phyloP scores from a whole-genome alignment of 2,888 invertebrate species.

The Noctua comes region DNA sequence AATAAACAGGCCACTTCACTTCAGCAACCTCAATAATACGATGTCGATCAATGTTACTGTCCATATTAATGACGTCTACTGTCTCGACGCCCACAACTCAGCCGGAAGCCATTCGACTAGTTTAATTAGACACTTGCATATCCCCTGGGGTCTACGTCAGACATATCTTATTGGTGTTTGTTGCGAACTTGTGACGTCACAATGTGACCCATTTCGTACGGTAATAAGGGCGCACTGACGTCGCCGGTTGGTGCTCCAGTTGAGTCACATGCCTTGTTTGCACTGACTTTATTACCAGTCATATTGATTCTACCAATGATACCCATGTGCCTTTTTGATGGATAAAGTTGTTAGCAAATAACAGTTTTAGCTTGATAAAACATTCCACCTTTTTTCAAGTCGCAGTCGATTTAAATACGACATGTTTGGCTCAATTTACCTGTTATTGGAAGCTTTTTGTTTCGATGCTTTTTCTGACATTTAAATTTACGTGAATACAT shows the following conservation, averaged over 20 bases:
- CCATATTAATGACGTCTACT: background rate
- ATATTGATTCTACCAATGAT: slow-evolving; percentile 33
- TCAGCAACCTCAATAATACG: background rate
- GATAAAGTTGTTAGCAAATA: background rate
- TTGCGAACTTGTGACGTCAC: slow-evolving; percentile 38
- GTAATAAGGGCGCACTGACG: slow-evolving; percentile 34
- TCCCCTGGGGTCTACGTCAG: slow-evolving; percentile 32
- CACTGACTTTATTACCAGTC: slow-evolving; percentile 1
- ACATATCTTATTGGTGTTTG: background rate
- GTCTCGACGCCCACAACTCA: background rate
- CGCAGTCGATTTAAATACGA: too few relatives aligned
- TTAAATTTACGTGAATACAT: slow-evolving; percentile 19
- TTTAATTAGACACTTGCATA: slow-evolving; percentile 18
- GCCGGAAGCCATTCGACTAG: slow-evolving; percentile 3
- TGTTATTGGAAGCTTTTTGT: slow-evolving; percentile 15
- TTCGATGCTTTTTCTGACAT: background rate
- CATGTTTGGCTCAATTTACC: slow-evolving; percentile 5
- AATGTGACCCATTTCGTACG: slow-evolving; percentile 17
- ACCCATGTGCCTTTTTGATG: background rate
- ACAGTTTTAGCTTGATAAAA: background rate
- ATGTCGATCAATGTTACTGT: background rate
- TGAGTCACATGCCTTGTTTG: slow-evolving; percentile 27
- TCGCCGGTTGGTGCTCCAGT: background rate
- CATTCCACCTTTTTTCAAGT: background rate
- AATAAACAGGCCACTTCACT: slow-evolving; percentile 2